Conservation (phyloP, 2,797 vertebrate genomes). For the Leptoclinus maculatus region DNA sequence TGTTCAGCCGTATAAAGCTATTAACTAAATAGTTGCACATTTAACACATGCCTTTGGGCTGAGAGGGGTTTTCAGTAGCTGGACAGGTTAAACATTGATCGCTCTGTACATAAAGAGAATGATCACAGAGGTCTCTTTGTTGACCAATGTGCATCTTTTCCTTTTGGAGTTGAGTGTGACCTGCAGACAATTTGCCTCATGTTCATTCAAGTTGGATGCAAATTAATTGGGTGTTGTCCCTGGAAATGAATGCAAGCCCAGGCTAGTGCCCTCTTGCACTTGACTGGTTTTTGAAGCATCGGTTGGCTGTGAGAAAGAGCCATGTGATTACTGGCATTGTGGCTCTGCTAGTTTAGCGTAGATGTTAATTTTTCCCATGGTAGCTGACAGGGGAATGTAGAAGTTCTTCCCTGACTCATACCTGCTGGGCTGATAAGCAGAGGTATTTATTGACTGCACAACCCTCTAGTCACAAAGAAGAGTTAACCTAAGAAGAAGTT, state of each 20-base stretch:
- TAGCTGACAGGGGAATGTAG: slow-evolving; percentile 54
- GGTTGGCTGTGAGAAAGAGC: not conserved
- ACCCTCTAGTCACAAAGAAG: not conserved
- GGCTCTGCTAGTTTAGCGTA: not conserved
- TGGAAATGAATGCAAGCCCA: slow-evolving; percentile 58
- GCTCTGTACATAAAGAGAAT: slow-evolving; percentile 59
- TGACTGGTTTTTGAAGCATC: not conserved
- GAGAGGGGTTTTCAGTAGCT: slow-evolving; percentile 46
- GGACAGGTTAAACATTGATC: slow-evolving; percentile 75
- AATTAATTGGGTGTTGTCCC: slow-evolving; percentile 65
- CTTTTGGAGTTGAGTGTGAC: not conserved
- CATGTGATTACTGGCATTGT: not conserved
- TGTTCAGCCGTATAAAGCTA: not conserved
- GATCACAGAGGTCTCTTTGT: slow-evolving; percentile 43
- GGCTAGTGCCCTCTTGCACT: slow-evolving; percentile 49
- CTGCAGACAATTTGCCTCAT: slow-evolving; percentile 7
- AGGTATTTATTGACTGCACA: slow-evolving; percentile 44
- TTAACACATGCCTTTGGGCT: slow-evolving; percentile 34
- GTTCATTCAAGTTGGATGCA: slow-evolving; percentile 19
- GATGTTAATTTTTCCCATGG: slow-evolving; percentile 32
- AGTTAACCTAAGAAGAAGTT: slow-evolving; percentile 3
- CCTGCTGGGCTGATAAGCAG: slow-evolving; percentile 57
- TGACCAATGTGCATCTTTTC: not conserved
- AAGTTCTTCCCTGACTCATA: slow-evolving; percentile 51
- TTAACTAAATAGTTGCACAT: slow-evolving; percentile 12